Conservation (phyloP, 2,888 invertebrate genomes). For the Cheilosia pagana region DNA sequence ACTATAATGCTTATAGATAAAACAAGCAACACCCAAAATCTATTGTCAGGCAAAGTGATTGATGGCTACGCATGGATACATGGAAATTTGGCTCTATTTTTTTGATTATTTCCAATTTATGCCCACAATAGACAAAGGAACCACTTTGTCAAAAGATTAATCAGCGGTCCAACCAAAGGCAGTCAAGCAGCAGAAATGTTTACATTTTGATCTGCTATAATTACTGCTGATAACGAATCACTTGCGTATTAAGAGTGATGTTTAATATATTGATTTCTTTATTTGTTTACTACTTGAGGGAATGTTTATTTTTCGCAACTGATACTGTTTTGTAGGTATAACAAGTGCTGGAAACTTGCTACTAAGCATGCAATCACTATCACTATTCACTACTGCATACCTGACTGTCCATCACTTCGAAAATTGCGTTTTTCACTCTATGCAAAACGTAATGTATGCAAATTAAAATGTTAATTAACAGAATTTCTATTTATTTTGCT, state of each 20-base stretch:
- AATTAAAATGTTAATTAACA: constrained; percentile 9
- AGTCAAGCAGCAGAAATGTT: constrained; percentile 2
- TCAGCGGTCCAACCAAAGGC: not conserved
- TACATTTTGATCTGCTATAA: constrained; percentile 2
- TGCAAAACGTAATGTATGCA: not conserved
- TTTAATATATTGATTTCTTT: not conserved
- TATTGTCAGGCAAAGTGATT: constrained; percentile 12
- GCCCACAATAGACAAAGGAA: constrained; percentile 19
- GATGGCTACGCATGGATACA: constrained; percentile 21
- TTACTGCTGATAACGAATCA: constrained; percentile 11
- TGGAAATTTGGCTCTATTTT: not conserved
- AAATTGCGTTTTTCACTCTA: constrained; percentile 33
- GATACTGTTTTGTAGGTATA: not conserved
- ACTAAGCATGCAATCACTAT: constrained; percentile 34
- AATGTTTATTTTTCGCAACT: constrained; percentile 5
- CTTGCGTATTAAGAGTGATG: not conserved
- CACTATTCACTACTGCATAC: constrained; percentile 75
- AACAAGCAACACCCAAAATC: constrained; percentile 20
- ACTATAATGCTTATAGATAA: constrained; percentile 7
- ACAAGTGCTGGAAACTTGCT: not conserved
- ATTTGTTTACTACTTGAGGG: constrained; percentile 25
- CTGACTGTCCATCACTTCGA: constrained; percentile 81
- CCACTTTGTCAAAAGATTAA: not conserved
- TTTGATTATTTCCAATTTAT: not conserved
- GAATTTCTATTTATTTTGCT: constrained; percentile 1